Percentiles rank a stretch among this genome's conserved stretches.
phyloP scores from a whole-genome alignment of 2,113 vertebrate species.

The Hipposideros armiger region DNA sequence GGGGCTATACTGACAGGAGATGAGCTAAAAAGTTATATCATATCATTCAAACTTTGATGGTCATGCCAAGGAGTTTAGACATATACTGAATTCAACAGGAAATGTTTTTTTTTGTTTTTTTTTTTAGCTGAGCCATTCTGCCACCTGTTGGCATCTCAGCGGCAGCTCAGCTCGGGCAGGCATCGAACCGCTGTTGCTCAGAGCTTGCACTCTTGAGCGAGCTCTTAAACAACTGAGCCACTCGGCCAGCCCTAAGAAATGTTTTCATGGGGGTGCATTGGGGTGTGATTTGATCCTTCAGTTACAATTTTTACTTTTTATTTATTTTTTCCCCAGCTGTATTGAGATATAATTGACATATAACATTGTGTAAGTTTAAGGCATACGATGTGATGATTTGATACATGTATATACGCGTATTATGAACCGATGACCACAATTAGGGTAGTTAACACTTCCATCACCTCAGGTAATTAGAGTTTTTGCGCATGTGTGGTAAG shows the following conservation, averaged over 20 bases:
- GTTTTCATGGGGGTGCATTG: not conserved
- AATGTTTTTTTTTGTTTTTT: not conserved
- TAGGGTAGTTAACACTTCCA: not conserved
- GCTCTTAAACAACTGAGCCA: too few relatives aligned
- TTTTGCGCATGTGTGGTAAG: not conserved
- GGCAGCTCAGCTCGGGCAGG: too few relatives aligned
- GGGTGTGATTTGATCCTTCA: not conserved
- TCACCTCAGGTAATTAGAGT: not conserved
- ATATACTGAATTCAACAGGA: not conserved
- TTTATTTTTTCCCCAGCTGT: not conserved
- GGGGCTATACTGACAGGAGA: not conserved
- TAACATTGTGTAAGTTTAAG: not conserved
- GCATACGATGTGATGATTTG: not conserved
- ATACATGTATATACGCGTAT: not conserved
- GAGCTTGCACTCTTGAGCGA: too few relatives aligned
- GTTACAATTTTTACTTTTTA: not conserved
- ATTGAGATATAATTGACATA: not conserved
- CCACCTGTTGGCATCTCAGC: too few relatives aligned
- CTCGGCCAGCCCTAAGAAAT: not conserved
- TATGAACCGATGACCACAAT: not conserved
- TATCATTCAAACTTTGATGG: not conserved
- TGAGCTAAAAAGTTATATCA: not conserved
- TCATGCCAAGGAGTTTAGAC: not conserved
- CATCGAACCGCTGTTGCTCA: too few relatives aligned
- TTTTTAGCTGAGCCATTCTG: too few relatives aligned